Evolutionary conservation across 92 coral and sea anemone species (phyloP), one percentile per base, ranked within the genome.

Genomic region (Porites evermanni): DNA sequence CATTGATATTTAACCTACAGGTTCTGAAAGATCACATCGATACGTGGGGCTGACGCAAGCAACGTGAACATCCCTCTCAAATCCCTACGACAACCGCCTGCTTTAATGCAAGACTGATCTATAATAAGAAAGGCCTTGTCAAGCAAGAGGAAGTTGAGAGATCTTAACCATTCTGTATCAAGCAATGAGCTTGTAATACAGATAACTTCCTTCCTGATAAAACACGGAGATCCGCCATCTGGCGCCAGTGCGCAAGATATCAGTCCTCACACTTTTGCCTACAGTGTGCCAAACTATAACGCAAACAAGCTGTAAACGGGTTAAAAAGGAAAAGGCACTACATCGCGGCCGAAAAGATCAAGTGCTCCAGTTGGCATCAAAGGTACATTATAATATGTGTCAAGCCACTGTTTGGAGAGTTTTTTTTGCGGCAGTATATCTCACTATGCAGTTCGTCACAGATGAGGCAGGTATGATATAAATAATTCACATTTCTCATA

Each of bases 91-190:
- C 38, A 70, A 81, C 52, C 58, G 24, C 47, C 51, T 21, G 23
- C 74, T 7, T 67, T 54, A 14, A 80, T 53, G 84, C 18, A 26
- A 60, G 70, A 73, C 44, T 47, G 76, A n/a, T 61, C 88, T 21
- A 64, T 80, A 86, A 89, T 86, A 75, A 80, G 82, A 70, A 86
- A 86, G 68, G 91, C 85, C 89, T 92, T 88, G 85, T 89, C 86
- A 86, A 86, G 85, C 88, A 85, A 68, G 76, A 92, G 93, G 91
- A 92, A 92, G 84, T 89, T 76, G 89, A 92, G 84, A 83, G 95
- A 92, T 92, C 91, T 87, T 71, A 86, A 89, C 76, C 86, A 91
- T 91, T 84, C 87, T 44, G 75, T 53, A 64, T 74, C 82, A 72
- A 77, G 89, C 89, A 91, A 88, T 91, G 89, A 92, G 92, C 85